phyloP scores from a whole-genome alignment of 2,888 invertebrate species.

The Ceramica pisi region DNA sequence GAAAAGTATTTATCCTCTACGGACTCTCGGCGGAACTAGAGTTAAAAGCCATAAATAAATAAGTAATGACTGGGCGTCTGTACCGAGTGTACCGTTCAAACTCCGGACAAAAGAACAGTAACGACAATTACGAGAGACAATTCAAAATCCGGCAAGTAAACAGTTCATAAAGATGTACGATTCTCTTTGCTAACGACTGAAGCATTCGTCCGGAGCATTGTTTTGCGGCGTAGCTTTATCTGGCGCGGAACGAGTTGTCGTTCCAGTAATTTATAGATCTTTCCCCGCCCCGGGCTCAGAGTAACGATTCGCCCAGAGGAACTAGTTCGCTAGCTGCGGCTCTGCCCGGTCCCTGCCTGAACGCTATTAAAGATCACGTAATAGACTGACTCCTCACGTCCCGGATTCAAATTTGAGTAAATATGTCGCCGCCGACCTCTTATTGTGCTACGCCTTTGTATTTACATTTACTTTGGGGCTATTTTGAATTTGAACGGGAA shows the following conservation, averaged over 20 bases:
- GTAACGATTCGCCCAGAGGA: slow-evolving; percentile 81
- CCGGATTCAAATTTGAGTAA: slow-evolving; percentile 87
- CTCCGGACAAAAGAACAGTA: slow-evolving; percentile 72
- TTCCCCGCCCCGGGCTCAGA: slow-evolving; percentile 85
- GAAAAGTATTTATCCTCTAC: slow-evolving; percentile 76
- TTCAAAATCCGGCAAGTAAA: slow-evolving; percentile 81
- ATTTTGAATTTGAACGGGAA: slow-evolving; percentile 77
- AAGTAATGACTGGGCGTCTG: slow-evolving; percentile 61
- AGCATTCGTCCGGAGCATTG: slow-evolving; percentile 87
- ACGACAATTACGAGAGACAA: slow-evolving; percentile 75
- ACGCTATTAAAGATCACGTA: slow-evolving; percentile 88
- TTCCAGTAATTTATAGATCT: slow-evolving; percentile 89
- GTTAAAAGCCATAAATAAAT: slow-evolving; percentile 67
- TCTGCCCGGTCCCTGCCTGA: slow-evolving; percentile 73
- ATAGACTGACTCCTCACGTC: slow-evolving; percentile 84
- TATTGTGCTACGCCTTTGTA: slow-evolving; percentile 80
- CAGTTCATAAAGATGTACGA: slow-evolving; percentile 87
- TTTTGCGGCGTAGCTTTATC: slow-evolving; percentile 89
- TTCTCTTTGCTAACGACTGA: slow-evolving; percentile 84
- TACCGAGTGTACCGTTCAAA: slow-evolving; percentile 56
- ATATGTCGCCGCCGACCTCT: slow-evolving; percentile 81
- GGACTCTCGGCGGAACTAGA: slow-evolving; percentile 63
- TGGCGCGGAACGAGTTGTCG: slow-evolving; percentile 89
- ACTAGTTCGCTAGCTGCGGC: slow-evolving; percentile 73
- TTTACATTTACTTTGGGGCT: slow-evolving; percentile 80